Percentiles rank a stretch among this genome's conserved stretches.
These are phyloP conservation scores for Pteropus alecto DNA, from an alignment of 2,113 vertebrate species.

Conservation along the genomic window DNA sequence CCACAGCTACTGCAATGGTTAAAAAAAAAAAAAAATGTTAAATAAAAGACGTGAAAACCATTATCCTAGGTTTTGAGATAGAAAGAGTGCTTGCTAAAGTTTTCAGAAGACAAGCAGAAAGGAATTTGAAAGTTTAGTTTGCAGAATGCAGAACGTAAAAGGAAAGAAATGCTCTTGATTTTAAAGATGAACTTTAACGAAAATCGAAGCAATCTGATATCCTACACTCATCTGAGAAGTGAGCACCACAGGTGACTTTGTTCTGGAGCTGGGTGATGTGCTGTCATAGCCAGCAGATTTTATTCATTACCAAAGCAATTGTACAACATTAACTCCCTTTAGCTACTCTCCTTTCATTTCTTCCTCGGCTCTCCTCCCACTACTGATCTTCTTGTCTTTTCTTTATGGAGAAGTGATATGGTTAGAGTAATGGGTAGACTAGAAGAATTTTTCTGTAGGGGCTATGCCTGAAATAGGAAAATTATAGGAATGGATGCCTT, in stretches of 20 bases:
- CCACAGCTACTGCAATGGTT: neutral
- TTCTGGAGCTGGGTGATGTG: accelerated
- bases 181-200: neutral
- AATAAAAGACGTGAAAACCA: neutral
- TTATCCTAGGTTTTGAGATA: neutral
- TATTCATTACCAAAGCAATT: neutral
- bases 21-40: neutral
- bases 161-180: neutral
- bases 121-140: neutral
- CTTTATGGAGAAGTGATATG: neutral
- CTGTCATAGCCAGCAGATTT: neutral
- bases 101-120: neutral
- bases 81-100: neutral
- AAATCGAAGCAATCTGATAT: neutral
- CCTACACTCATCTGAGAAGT: neutral
- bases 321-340: accelerated
- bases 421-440: neutral
- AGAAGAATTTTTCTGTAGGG: neutral
- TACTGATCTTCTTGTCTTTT: neutral
- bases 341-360: neutral
- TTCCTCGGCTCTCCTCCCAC: neutral
- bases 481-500: neutral
- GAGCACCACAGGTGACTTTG: neutral
- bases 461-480: neutral
- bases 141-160: neutral